Evolutionary conservation across 1,140 invertebrate species (phyloP), one percentile per base, ranked within the genome.

Genomic region (Drosophila chauvacae): DNA sequence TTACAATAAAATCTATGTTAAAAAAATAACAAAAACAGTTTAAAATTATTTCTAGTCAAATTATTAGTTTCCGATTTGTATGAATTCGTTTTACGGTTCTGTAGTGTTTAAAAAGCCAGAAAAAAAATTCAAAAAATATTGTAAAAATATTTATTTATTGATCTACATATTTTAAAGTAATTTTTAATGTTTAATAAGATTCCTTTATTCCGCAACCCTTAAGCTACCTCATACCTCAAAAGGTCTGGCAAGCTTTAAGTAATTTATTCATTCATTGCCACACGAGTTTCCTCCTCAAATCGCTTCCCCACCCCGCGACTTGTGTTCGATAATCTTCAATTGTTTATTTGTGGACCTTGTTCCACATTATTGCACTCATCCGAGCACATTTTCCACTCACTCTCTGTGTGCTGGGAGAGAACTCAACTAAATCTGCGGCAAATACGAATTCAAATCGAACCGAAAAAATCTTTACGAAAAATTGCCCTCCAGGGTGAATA

Each of bases 401-500:
- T 57, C 51, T 23, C 18, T 7, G 20, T n/a, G 20, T 39, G 53
- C 33, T 20, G 7, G 53, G 66, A 59, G 44, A 39, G 50, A 70
- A 72, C 57, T 53, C 57, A 47, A 74, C 71, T 74, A 72, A 72
- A 72, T 74, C 58, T 55, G 58, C 41, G 41, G 57, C 45, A 77
- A 75, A 76, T 50, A 65, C 44, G 45, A 81, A 74, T 65, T 78
- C 63, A 59, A 81, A 85, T 72, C 62, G 48, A 71, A 84, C 56
- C 70, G 37, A 68, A 59, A 81, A 80, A 77, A 77, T 69, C 75
- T 77, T 77, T 69, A 55, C 72, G 51, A 74, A 69, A 83, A 88
- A 88, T 80, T 88, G 77, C 73, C 68, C 85, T 84, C 77, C 80
- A 87, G 83, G 77, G 72, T 71, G 74, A 56, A 77, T 65, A 83